phyloP scores from a whole-genome alignment of 2,797 vertebrate species.

The Pantherophis vulpinus region DNA sequence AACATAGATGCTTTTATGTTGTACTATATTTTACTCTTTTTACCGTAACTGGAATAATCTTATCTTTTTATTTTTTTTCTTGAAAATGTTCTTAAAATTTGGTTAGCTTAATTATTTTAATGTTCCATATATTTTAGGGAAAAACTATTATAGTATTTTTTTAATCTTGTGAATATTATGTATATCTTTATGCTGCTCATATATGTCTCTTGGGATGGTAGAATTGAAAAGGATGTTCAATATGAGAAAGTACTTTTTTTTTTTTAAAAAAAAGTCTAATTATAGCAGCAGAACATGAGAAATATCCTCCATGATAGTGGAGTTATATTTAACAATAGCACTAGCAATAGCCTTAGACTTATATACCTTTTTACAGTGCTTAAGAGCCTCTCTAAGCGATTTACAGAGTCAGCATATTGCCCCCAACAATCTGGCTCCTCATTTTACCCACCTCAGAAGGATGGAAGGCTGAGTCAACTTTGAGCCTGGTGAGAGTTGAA shows the following conservation, averaged over 20 bases:
- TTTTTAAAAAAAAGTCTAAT: accelerated
- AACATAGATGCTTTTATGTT: background rate
- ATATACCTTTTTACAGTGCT: too few relatives aligned
- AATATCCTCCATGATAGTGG: background rate
- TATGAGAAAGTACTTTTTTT: background rate
- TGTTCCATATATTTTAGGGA: background rate
- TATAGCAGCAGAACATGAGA: background rate
- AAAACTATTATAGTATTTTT: background rate
- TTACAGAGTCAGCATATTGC: too few relatives aligned
- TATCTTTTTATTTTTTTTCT: background rate
- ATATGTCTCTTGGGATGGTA: background rate
- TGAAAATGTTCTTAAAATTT: background rate
- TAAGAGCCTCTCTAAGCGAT: too few relatives aligned
- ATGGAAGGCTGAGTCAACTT: too few relatives aligned
- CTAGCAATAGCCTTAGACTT: too few relatives aligned
- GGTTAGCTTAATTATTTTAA: background rate
- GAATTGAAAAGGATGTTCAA: background rate
- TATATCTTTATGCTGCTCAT: background rate
- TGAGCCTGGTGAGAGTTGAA: too few relatives aligned
- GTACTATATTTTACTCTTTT: conserved; percentile 14
- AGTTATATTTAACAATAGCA: background rate
- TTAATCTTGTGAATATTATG: background rate
- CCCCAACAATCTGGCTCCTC: too few relatives aligned
- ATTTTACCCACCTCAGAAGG: too few relatives aligned
- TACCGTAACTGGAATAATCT: conserved; percentile 6